phyloP scores from a whole-genome alignment of 2,797 vertebrate genomes.

The Hozukius guyotensis region DNA sequence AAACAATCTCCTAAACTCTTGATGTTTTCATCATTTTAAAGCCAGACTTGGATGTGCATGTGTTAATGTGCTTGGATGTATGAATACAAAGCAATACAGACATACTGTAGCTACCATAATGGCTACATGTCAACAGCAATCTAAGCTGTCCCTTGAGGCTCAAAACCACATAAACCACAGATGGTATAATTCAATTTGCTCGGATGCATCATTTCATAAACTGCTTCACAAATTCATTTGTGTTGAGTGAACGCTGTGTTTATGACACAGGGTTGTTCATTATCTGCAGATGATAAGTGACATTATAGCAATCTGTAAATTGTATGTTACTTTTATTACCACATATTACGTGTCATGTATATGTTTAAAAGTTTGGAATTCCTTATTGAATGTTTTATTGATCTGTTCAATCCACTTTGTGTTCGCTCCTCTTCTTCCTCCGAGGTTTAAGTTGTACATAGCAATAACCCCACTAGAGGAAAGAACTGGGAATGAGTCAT shows the following conservation, averaged over 20 bases:
- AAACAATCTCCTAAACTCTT: not conserved
- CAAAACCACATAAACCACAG: slow-evolving; percentile 56
- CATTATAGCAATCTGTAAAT: slow-evolving; percentile 22
- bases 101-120: slow-evolving; percentile 40
- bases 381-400: slow-evolving; percentile 18
- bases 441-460: slow-evolving; percentile 48
- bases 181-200: slow-evolving; percentile 61
- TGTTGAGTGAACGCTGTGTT: slow-evolving; percentile 45
- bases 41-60: not conserved
- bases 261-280: slow-evolving; percentile 24
- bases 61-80: slow-evolving; percentile 17
- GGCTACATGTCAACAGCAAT: slow-evolving; percentile 50
- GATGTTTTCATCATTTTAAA: not conserved
- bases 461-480: slow-evolving; percentile 52
- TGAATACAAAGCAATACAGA: slow-evolving; percentile 22
- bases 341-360: not conserved
- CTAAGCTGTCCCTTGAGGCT: slow-evolving; percentile 38
- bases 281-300: slow-evolving; percentile 26
- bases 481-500: slow-evolving; percentile 64
- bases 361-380: slow-evolving; percentile 28
- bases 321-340: not conserved
- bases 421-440: slow-evolving; percentile 1
- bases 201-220: slow-evolving; percentile 56
- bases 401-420: slow-evolving; percentile 32
- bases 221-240: slow-evolving; percentile 48